A percentile compares a stretch with the other conserved stretches of the same genome.
Evolutionary conservation across 2,888 invertebrate genomes (phyloP).

Genomic region (Ecdyonurus torrentis): DNA sequence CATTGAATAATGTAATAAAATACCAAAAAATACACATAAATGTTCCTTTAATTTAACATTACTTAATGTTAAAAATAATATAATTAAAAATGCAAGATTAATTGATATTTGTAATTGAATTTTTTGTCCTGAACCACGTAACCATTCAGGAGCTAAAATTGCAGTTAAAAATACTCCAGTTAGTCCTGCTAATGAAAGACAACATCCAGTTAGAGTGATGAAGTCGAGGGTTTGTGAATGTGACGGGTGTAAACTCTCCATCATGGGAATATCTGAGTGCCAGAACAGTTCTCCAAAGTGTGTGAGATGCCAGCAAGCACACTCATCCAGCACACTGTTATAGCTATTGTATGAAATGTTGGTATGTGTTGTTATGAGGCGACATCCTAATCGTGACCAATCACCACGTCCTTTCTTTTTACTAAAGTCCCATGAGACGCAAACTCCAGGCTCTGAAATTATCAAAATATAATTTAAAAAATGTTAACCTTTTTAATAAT

Average conservation of each 20-base stretch:
- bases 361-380: background rate
- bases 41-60: background rate
- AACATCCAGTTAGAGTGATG: conserved; percentile 9
- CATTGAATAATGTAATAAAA: conserved; percentile 10
- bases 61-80: conserved; percentile 3
- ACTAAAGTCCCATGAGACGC: conserved; percentile 12
- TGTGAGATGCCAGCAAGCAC: conserved; percentile 11
- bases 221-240: conserved; percentile 4
- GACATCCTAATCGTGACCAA: conserved; percentile 10
- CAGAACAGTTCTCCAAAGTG: conserved; percentile 11
- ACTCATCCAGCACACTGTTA: conserved; percentile 1
- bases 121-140: conserved; percentile 9
- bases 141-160: conserved; percentile 7
- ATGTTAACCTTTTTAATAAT: background rate
- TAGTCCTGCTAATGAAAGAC: conserved; percentile 9
- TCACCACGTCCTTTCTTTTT: conserved; percentile 2
- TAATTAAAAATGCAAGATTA: conserved; percentile 7
- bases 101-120: conserved; percentile 9
- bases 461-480: background rate
- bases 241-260: background rate
- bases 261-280: background rate
- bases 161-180: conserved; percentile 9
- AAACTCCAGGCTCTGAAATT: conserved; percentile 1
- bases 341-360: background rate
- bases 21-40: conserved; percentile 6